These are phyloP conservation scores for Zonotrichia albicollis DNA, from an alignment of 2,797 vertebrate species.

Conservation along the genomic window DNA sequence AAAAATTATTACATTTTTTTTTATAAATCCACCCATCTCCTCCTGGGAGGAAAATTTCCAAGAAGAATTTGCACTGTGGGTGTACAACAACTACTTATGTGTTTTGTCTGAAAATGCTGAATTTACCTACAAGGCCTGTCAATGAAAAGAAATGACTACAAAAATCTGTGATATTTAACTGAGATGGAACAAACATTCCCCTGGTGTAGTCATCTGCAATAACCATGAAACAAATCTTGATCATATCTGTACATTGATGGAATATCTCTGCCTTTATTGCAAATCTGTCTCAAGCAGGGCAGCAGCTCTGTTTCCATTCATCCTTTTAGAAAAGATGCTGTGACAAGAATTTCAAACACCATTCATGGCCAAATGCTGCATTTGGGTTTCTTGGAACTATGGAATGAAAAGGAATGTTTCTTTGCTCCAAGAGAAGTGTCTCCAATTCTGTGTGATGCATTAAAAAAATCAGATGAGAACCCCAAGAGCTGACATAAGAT, in stretches of 20 bases:
- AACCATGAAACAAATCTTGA: constrained; percentile 11
- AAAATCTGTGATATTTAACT: background rate
- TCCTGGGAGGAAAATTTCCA: constrained; percentile 2
- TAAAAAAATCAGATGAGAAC: constrained; percentile 19
- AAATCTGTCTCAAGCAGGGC: background rate
- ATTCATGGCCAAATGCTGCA: background rate
- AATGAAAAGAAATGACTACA: background rate
- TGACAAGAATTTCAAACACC: constrained; percentile 18
- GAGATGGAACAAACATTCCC: background rate
- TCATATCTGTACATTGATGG: background rate
- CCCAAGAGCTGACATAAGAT: constrained; percentile 26
- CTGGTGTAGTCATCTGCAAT: background rate
- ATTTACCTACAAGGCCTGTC: background rate
- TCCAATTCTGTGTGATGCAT: background rate
- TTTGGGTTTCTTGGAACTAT: background rate
- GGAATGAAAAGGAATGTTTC: background rate
- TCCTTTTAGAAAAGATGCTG: background rate
- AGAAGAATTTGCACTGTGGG: background rate
- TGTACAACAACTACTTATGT: background rate
- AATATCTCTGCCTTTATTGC: background rate
- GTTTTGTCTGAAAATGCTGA: background rate
- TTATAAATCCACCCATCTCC: background rate
- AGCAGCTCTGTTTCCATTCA: constrained; percentile 32
- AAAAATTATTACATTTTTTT: background rate
- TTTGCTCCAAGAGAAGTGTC: background rate